These are phyloP conservation scores for Agrotis segetum DNA, from an alignment of 2,888 invertebrate species.

Conservation along the genomic window DNA sequence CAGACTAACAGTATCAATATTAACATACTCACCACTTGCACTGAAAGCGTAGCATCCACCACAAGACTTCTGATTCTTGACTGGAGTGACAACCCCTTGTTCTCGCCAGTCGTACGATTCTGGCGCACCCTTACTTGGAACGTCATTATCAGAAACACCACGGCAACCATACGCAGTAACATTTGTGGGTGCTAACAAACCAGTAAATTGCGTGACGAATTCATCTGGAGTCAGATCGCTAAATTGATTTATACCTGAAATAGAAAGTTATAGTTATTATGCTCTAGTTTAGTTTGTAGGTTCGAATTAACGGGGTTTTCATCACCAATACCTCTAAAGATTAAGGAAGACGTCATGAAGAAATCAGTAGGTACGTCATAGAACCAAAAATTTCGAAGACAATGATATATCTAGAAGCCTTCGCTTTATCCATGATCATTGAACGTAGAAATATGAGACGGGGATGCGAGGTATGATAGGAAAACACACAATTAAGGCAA, in stretches of 20 bases:
- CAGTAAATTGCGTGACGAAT: slow-evolving; percentile 19
- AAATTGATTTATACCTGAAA: slow-evolving; percentile 54
- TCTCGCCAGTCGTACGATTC: slow-evolving; percentile 93
- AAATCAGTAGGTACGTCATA: too few relatives aligned
- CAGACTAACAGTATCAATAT: too few relatives aligned
- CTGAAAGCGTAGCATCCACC: slow-evolving; percentile 95
- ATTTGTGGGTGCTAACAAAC: slow-evolving; percentile 18
- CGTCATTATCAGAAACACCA: slow-evolving; percentile 14
- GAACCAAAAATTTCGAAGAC: too few relatives aligned
- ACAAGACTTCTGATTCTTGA: slow-evolving; percentile 95
- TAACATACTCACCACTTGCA: slow-evolving; percentile 41
- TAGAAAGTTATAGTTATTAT: neutral
- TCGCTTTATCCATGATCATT: too few relatives aligned
- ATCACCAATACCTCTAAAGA: too few relatives aligned
- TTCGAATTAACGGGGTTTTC: too few relatives aligned
- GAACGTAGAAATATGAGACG: too few relatives aligned
- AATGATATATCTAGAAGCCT: too few relatives aligned
- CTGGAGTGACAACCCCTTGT: slow-evolving; percentile 94
- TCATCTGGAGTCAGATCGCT: slow-evolving; percentile 48
- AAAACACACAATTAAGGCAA: too few relatives aligned
- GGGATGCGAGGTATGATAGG: too few relatives aligned
- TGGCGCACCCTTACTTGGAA: slow-evolving; percentile 51
- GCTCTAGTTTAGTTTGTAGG: too few relatives aligned
- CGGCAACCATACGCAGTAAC: slow-evolving; percentile 1
- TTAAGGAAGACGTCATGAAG: too few relatives aligned